Evolutionary conservation across 2,113 vertebrate genomes (phyloP).

Genomic region (Stercorarius parasiticus): DNA sequence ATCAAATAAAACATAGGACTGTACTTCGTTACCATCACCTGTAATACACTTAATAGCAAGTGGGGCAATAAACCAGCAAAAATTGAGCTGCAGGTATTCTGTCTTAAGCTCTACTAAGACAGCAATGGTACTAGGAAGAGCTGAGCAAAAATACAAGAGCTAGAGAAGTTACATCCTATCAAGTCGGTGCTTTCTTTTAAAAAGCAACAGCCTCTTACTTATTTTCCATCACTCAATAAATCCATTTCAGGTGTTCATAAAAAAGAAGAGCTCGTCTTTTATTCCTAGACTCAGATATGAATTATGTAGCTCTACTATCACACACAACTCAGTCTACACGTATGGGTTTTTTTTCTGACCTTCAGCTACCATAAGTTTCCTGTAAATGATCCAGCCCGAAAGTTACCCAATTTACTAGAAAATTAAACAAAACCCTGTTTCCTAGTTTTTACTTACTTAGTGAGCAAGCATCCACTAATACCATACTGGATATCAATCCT

Average conservation of each 20-base stretch:
- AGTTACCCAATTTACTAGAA: not conserved
- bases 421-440: not conserved
- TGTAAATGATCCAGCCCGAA: not conserved
- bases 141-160: not conserved
- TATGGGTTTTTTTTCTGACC: not conserved
- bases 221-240: not conserved
- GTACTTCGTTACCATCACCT: not conserved
- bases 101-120: not conserved
- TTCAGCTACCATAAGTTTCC: not conserved
- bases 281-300: not conserved
- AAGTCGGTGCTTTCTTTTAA: not conserved
- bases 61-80: not conserved
- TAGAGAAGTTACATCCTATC: not conserved
- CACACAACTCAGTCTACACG: not conserved
- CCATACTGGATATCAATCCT: not conserved
- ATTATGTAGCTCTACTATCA: not conserved
- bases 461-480: not conserved
- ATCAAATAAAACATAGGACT: not conserved
- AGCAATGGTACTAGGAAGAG: not conserved
- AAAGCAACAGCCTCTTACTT: not conserved
- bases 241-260: not conserved
- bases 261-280: not conserved
- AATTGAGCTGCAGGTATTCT: not conserved
- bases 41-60: not conserved
- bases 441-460: not conserved